Percentiles rank a stretch among this genome's conserved stretches.
These are phyloP conservation scores for Stenoptilia bipunctidactyla DNA, from an alignment of 2,888 invertebrate species.

Conservation along the genomic window DNA sequence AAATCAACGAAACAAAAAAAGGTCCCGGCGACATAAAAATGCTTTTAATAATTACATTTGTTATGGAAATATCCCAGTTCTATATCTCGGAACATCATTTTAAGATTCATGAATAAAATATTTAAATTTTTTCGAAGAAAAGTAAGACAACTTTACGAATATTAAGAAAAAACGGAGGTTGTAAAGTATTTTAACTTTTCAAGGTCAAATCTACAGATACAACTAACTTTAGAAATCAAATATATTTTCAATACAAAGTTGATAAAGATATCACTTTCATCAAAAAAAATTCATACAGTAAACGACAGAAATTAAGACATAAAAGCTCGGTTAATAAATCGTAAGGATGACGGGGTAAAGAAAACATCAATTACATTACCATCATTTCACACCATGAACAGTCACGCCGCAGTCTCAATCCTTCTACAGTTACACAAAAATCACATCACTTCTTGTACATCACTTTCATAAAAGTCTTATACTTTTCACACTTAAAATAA, in stretches of 20 bases:
- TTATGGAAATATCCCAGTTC: background rate
- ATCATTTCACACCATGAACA: slow-evolving; percentile 56
- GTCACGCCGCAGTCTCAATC: slow-evolving; percentile 21
- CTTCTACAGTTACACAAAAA: slow-evolving; percentile 30
- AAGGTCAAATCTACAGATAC: too few species aligned
- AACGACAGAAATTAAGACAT: slow-evolving; percentile 19
- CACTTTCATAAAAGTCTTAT: slow-evolving; percentile 23
- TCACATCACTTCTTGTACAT: slow-evolving; percentile 40
- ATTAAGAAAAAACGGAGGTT: too few species aligned
- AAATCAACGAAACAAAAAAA: slow-evolving; percentile 5
- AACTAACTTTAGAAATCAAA: too few species aligned
- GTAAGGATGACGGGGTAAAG: slow-evolving; percentile 10
- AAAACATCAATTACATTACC: slow-evolving; percentile 55
- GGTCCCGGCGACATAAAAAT: slow-evolving; percentile 3
- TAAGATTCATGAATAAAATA: too few species aligned
- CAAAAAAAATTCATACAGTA: background rate
- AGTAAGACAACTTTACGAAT: too few species aligned
- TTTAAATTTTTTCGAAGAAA: too few species aligned
- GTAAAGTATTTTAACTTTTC: too few species aligned
- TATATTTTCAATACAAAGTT: too few species aligned
- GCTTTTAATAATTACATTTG: slow-evolving; percentile 7
- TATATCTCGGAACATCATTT: too few species aligned
- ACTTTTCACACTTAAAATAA: slow-evolving; percentile 22
- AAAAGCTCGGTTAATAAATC: slow-evolving; percentile 11
- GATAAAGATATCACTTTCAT: too few species aligned